These are phyloP conservation scores for Salvator merianae DNA, from an alignment of 2,113 vertebrate species.

Conservation along the genomic window DNA sequence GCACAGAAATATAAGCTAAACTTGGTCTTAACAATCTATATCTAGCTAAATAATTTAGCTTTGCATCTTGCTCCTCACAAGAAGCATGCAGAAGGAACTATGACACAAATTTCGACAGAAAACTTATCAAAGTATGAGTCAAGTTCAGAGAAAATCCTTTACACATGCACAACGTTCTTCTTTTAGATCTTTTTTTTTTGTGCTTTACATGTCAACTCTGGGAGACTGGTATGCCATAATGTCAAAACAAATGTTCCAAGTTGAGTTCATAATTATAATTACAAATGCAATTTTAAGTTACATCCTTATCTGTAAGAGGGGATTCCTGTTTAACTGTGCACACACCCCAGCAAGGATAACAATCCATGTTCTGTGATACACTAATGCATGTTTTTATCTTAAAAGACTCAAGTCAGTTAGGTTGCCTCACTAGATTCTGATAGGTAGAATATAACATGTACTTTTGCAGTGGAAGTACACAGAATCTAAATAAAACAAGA, in stretches of 20 bases:
- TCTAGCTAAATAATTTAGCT: accelerated
- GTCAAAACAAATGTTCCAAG: neutral
- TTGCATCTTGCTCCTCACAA: neutral
- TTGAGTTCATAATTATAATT: no score
- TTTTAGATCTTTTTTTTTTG: neutral
- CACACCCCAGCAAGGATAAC: no score
- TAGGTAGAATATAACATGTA: no score
- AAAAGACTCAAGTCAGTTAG: no score
- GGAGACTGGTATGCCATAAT: neutral
- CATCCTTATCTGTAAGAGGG: no score
- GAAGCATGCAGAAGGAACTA: neutral
- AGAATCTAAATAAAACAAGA: neutral
- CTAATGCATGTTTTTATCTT: no score
- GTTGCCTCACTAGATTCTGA: no score
- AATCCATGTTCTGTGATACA: no score
- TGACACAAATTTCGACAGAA: neutral
- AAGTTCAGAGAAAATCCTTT: accelerated
- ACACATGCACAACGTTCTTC: neutral
- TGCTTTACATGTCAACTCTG: neutral
- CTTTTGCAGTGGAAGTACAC: neutral
- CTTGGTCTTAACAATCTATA: neutral
- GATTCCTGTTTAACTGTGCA: no score
- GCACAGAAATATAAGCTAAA: neutral
- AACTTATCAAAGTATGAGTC: neutral
- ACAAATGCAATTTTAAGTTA: no score